phyloP scores from a whole-genome alignment of 2,888 invertebrate species.

The Carcina quercana region DNA sequence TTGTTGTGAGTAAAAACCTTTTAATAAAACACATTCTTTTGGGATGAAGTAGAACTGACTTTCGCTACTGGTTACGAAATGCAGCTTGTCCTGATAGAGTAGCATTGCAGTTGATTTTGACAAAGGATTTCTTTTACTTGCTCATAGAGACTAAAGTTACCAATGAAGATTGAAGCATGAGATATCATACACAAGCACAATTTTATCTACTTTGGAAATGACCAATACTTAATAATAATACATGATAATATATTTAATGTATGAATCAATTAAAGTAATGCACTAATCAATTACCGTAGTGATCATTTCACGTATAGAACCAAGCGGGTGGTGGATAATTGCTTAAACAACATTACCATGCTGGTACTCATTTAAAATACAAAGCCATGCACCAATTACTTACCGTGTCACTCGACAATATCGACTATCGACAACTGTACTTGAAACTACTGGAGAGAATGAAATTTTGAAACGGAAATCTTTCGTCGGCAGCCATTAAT shows the following conservation, averaged over 20 bases:
- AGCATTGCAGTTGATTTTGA: too few relatives aligned
- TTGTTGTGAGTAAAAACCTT: too few relatives aligned
- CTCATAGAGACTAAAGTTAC: too few relatives aligned
- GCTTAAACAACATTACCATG: slow-evolving; percentile 32
- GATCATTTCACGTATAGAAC: slow-evolving; percentile 31
- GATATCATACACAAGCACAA: slow-evolving; percentile 24
- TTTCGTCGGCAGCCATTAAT: slow-evolving; percentile 71
- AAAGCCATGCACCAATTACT: slow-evolving; percentile 60
- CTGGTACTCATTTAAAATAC: slow-evolving; percentile 24
- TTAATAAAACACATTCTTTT: too few relatives aligned
- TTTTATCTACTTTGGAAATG: slow-evolving; percentile 24
- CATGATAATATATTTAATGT: slow-evolving; percentile 1
- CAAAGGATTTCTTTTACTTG: too few relatives aligned
- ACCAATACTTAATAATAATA: too few relatives aligned
- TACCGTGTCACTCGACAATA: slow-evolving; percentile 58
- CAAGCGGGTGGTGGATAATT: slow-evolving; percentile 41
- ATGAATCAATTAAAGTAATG: neutral
- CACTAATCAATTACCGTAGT: slow-evolving; percentile 21
- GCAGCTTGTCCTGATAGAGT: too few relatives aligned
- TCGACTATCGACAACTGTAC: slow-evolving; percentile 71
- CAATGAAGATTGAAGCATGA: neutral
- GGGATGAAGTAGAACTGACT: too few relatives aligned
- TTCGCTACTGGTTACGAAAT: too few relatives aligned
- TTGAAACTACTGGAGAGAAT: slow-evolving; percentile 47
- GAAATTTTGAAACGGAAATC: slow-evolving; percentile 63